Evolutionary conservation across 2,888 invertebrate species (phyloP), one percentile per base, ranked within the genome.

Genomic region (Beris morrisii): DNA sequence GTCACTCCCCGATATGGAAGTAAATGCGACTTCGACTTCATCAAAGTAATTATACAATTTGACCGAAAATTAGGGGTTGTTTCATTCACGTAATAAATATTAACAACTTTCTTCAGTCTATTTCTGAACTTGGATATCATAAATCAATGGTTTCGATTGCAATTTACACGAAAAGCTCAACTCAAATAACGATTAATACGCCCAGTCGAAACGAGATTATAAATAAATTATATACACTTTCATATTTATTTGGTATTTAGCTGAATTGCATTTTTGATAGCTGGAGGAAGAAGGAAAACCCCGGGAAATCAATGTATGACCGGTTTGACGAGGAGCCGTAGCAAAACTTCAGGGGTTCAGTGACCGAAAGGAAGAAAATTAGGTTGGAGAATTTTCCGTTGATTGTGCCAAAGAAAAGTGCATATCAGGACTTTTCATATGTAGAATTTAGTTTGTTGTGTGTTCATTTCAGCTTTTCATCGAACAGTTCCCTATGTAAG

Each of bases 221-320:
- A 61, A 61, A 50, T 32, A 22, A 58, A 58, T 38, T 38, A 44
- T n/a, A 56, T 43, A 31, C 7, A 9, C n/a, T 12, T 56, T 54
- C n/a, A 43, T 56, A 46, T 28, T 59, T 48, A 38, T 59, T 61
- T 52, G 61, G n/a, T 52, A 50, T 50, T 50, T 52, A 13, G 50
- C 61, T 38, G 38, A 50, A 52, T 59, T 61, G 50, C 58, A 58
- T 44, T 44, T 44, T 7, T 6, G 30, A 30, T 12, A 22, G 22
- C 22, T 22, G 13, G 6, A 5, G 13, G 44, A 56, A 22, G 5
- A 11, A 22, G 38, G n/a, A 46, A 6, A n/a, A 15, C 9, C 28
- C 15, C 13, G 45, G 45, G 58, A 46, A 61, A 61, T 61, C 61
- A 30, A 61, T 61, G 50, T 22, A 11, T 58, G 7, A 46, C 7